Evolutionary conservation across 2,113 vertebrate genomes (phyloP), one percentile per base, ranked within the genome.

Genomic region (Sylvia atricapilla): DNA sequence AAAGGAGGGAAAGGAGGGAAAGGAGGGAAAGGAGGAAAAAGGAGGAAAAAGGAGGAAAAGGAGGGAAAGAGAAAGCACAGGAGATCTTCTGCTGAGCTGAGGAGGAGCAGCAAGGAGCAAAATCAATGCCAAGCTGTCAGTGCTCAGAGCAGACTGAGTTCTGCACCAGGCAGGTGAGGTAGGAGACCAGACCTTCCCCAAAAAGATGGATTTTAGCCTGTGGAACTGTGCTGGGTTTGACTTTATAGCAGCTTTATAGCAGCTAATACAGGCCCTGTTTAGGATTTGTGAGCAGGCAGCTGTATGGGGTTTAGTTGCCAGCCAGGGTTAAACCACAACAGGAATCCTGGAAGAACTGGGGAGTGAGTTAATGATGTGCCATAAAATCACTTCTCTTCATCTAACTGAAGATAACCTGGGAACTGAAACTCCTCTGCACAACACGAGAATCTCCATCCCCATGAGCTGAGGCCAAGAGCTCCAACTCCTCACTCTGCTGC

Each of bases 241-340:
- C 5, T 14, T n/a, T 37, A 37, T 37, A 37, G 37, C 37, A 37
- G 37, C 62, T 43, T 11, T 15, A 0, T 0, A 35, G 49, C 7
- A 62, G 25, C 52, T n/a, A 1, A 17, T 6, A 16, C 0, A 41
- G 83, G 64, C 59, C 35, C 1, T 2, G 15, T 5, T 56, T 41
- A 31, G 64, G 55, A 7, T 64, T 33, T 55, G 66, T 66, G 13
- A 43, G 19, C 1, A 5, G 30, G 62, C 1, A 13, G 52, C 72
- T 50, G 11, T 0, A 10, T 0, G 1, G 43, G 13, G 39, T 21
- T 80, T 3, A 8, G 33, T 3, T 64, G 16, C 66, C 6, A 3
- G 8, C 28, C 37, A 17, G 37, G 21, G 24, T 44, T 33, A 53
- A 78, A 86, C 52, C 47, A 23, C 2, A 2, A 10, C 24, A 72